Base-by-base conservation (phyloP, 2,113 vertebrate species). In the Anoplopoma fimbria region DNA sequence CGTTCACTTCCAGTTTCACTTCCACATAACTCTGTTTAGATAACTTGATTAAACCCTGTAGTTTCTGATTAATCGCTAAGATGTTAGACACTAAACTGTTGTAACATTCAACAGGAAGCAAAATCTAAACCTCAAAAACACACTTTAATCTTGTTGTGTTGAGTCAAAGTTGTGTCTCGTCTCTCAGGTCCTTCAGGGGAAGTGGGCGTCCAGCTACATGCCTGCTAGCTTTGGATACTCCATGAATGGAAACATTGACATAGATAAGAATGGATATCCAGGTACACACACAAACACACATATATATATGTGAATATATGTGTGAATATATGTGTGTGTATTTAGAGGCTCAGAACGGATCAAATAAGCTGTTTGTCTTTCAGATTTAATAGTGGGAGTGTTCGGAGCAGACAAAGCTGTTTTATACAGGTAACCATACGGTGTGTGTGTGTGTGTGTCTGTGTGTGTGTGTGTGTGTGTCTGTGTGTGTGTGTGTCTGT, bases 151-250 rank as follows among this genome's bases (percentile, higher is more conserved):
- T 49, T 6, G 31, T 14, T 31, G 27, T 60, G 45, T 45, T 53
- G 17, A 49, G 9, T 55, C 47, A 23, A 3, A n/a, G 51, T 25
- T 21, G 61, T 70, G 8, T 36, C 17, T 75, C 0, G 6, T 63
- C 19, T 34, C 29, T 55, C 84, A 99, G 53, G 60, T 96, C 61
- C 95, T 99, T 1, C 94, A 97, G 92, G 98, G 98, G 2, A 96
- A 94, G 64, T 99, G 98, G 98, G 96, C 97, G 0, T 97, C 97
- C 73, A 93, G 93, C 77, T 94, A 93, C 36, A 97, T 98, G 97
- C 98, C 98, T 0, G 94, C 98, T 12, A 99, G 98, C 91, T 99
- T 99, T 71, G 98, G 98, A 1, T 99, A 99, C 88, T 95, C 98
- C 0, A 94, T 99, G 95, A 97, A 96, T 69, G 98, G 98, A 89